Percentiles rank a stretch among this genome's conserved stretches.
Evolutionary conservation across 2,888 invertebrate genomes (phyloP).

Genomic region (Drosophila cracens): DNA sequence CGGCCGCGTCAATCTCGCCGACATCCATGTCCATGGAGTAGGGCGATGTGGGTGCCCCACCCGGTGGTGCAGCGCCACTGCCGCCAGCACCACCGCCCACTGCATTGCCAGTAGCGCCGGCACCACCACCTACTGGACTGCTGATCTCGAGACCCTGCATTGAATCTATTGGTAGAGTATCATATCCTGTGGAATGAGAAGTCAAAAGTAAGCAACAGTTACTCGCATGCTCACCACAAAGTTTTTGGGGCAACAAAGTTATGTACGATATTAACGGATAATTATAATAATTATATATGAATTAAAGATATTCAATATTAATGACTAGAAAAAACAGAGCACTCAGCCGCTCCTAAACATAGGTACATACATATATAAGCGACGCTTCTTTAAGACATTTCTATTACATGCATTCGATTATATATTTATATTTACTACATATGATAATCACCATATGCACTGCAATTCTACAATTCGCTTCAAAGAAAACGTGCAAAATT

Average conservation of each 20-base stretch:
- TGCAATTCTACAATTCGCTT: neutral
- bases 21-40: conserved; percentile 97
- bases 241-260: neutral
- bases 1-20: conserved; percentile 90
- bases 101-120: conserved; percentile 62
- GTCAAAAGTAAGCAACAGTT: conserved; percentile 37
- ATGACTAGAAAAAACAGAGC: neutral
- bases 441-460: conserved; percentile 1
- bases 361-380: conserved; percentile 3
- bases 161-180: conserved; percentile 98
- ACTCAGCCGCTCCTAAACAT: neutral
- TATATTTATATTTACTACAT: neutral
- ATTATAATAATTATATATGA: neutral
- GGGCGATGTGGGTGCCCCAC: conserved; percentile 85
- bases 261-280: neutral
- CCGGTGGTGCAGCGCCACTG: conserved; percentile 75
- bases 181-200: conserved; percentile 90
- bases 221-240: neutral
- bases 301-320: conserved; percentile 1
- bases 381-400: neutral
- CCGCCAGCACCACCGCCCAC: conserved; percentile 72
- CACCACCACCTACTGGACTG: conserved; percentile 83
- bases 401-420: conserved; percentile 9
- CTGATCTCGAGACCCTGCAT: conserved; percentile 98
- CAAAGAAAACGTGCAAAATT: conserved; percentile 12